A percentile compares a stretch with the other conserved stretches of the same genome.
phyloP scores from a whole-genome alignment of 2,888 invertebrate species.

The Megalurothrips usitatus region DNA sequence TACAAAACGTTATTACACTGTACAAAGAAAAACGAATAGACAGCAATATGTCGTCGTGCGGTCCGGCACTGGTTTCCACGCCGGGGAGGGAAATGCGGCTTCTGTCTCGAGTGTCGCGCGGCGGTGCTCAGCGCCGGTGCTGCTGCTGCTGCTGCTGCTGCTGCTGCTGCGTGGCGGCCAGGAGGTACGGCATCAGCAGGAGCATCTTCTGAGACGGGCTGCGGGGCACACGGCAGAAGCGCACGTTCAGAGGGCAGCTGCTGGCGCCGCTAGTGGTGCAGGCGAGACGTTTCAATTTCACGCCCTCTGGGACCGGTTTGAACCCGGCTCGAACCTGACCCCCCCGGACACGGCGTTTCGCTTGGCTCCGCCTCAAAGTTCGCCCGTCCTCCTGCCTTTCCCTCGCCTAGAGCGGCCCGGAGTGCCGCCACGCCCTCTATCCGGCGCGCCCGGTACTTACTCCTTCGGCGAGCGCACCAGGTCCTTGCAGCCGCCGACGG shows the following conservation, averaged over 20 bases:
- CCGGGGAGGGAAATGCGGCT: neutral
- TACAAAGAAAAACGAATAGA: neutral
- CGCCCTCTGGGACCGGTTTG: neutral
- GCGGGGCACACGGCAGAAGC: neutral
- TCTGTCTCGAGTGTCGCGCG: too few species aligned
- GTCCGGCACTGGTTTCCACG: neutral
- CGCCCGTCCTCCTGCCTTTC: too few species aligned
- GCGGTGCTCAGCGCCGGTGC: conserved; percentile 27
- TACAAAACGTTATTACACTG: neutral
- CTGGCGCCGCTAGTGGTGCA: too few species aligned
- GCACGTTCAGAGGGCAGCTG: neutral
- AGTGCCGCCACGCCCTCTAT: neutral
- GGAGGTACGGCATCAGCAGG: conserved; percentile 32
- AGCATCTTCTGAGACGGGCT: conserved; percentile 30
- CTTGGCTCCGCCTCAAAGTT: too few species aligned
- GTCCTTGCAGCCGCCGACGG: conserved; percentile 32
- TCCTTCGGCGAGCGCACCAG: conserved; percentile 32
- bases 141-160: conserved; percentile 37
- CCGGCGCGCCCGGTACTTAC: conserved; percentile 15
- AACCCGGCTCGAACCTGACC: too few species aligned
- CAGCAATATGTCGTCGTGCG: neutral
- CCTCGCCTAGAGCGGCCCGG: too few species aligned
- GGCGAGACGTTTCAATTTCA: too few species aligned
- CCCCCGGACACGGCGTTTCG: too few species aligned
- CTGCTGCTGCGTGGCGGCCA: conserved; percentile 23